A percentile compares a stretch with the other conserved stretches of the same genome.
Conservation (phyloP, 2,113 vertebrate species). For the Calidris pygmaea region DNA sequence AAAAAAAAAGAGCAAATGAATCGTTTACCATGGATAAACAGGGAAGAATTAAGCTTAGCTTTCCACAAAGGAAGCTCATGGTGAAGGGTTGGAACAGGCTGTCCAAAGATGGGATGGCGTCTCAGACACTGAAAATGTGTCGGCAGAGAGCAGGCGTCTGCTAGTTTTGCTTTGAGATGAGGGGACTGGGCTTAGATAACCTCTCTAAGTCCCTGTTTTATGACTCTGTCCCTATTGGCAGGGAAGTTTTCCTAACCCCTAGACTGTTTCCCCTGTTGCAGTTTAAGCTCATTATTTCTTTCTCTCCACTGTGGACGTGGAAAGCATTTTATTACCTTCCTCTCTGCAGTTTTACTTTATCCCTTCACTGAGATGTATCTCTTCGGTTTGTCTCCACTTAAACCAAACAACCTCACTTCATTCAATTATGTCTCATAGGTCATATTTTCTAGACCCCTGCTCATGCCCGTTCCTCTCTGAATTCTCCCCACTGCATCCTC, state of each 20-base stretch:
- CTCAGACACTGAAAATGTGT: neutral
- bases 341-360: neutral
- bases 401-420: neutral
- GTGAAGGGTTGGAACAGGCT: no score
- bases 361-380: neutral
- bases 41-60: neutral
- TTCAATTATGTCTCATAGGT: neutral
- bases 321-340: neutral
- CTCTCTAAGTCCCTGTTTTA: neutral
- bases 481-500: neutral
- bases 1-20: neutral
- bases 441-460: neutral
- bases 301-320: neutral
- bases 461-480: neutral
- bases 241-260: neutral
- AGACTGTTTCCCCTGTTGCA: neutral
- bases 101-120: rapidly evolving
- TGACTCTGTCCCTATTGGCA: rapidly evolving
- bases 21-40: rapidly evolving
- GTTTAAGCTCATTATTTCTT: neutral
- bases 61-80: rapidly evolving
- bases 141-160: neutral
- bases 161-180: neutral
- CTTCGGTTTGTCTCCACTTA: neutral
- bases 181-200: neutral